Conservation (phyloP, 2,888 invertebrate species). For the Tyria jacobaeae region DNA sequence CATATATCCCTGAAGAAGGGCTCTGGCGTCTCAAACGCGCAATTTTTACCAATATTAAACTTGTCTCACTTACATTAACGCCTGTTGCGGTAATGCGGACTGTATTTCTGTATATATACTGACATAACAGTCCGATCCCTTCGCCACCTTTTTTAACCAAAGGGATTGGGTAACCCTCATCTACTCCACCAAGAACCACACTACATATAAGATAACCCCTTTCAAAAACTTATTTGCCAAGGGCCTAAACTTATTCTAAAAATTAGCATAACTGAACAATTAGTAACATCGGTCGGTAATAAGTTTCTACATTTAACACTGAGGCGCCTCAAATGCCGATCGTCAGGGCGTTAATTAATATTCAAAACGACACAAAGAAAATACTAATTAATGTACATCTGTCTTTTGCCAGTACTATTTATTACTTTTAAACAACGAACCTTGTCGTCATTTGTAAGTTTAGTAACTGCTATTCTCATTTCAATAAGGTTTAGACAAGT, state of each 20-base stretch:
- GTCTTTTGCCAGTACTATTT: neutral
- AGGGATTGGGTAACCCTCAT: too few relatives aligned
- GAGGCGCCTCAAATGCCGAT: neutral
- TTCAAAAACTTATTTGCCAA: too few relatives aligned
- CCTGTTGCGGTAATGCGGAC: too few relatives aligned
- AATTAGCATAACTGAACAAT: conserved; percentile 4
- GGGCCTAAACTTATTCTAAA: neutral
- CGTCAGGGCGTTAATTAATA: neutral
- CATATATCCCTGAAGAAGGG: too few relatives aligned
- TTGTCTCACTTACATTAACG: too few relatives aligned
- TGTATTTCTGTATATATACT: too few relatives aligned
- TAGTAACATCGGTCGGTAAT: neutral
- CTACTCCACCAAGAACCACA: neutral
- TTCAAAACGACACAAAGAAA: conserved; percentile 3
- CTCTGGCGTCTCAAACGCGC: too few relatives aligned
- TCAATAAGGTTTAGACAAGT: neutral
- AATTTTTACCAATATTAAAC: too few relatives aligned
- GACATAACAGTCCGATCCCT: too few relatives aligned
- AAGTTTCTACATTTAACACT: conserved; percentile 2
- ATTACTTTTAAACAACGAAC: conserved; percentile 7
- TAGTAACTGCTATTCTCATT: neutral
- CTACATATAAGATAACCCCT: too few relatives aligned
- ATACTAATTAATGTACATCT: neutral
- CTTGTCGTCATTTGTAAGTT: conserved; percentile 8
- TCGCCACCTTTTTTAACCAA: too few relatives aligned